Conservation (phyloP, 2,888 invertebrate species). For the Furcula furcula region DNA sequence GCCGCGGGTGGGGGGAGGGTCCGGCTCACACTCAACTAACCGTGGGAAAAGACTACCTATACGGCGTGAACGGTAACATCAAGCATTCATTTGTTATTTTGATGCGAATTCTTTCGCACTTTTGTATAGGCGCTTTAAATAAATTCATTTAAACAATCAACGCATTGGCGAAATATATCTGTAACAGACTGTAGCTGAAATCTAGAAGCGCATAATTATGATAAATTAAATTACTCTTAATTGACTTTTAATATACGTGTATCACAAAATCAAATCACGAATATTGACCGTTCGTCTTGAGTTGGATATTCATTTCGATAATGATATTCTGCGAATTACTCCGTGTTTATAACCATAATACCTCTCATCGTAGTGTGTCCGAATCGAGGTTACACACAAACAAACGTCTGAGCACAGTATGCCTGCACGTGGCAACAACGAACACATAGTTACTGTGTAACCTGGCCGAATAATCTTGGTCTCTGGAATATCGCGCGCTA, state of each 20-base stretch:
- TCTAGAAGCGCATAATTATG: neutral
- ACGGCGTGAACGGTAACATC: constrained; percentile 58
- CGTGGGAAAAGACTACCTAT: constrained; percentile 73
- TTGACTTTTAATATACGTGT: constrained; percentile 15
- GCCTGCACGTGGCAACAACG: constrained; percentile 76
- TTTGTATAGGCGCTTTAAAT: constrained; percentile 18
- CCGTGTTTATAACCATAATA: constrained; percentile 75
- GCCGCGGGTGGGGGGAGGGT: constrained; percentile 43
- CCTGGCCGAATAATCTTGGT: constrained; percentile 43
- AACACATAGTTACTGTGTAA: constrained; percentile 61
- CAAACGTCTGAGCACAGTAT: constrained; percentile 52
- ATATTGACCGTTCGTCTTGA: constrained; percentile 47
- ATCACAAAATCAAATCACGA: constrained; percentile 51
- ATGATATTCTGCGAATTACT: constrained; percentile 78
- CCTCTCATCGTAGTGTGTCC: constrained; percentile 66
- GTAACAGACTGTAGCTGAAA: neutral
- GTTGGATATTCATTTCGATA: constrained; percentile 73
- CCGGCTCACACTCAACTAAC: constrained; percentile 55
- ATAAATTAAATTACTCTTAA: constrained; percentile 2
- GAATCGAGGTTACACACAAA: constrained; percentile 79
- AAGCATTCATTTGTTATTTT: constrained; percentile 61
- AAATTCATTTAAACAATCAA: constrained; percentile 4
- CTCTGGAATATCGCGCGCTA: constrained; percentile 53
- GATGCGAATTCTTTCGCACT: constrained; percentile 54
- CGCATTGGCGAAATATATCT: neutral